Base-by-base conservation (phyloP, 2,888 invertebrate genomes). In the Agrotis exclamationis region DNA sequence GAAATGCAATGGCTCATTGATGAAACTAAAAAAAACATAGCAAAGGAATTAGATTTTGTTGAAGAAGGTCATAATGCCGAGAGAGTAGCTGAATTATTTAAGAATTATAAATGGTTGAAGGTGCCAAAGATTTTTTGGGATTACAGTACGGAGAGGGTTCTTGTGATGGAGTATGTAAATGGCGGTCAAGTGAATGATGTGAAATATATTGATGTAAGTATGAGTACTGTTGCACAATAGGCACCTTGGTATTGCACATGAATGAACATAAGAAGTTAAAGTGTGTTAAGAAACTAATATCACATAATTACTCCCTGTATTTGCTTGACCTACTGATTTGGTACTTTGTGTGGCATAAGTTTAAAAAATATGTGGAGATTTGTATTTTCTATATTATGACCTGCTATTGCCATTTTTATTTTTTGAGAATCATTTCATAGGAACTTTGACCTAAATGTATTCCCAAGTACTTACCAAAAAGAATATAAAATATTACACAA, bases 1-100 rank as follows among this genome's bases (percentile, higher is more conserved):
- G 98, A 99, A 94, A 98, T 99, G 92, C 97, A 98, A 87, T 99
- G 99, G 99, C 96, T 99, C 9, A 99, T 99, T 2, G 98, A 99
- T 77, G 99, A 99, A 95, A 99, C 98, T 0, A 99, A 99, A 90
- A 98, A 97, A 87, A 99, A 99, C 95, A 97, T 99, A 77, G 98
- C 98, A 0, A 96, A 97, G 81, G 99, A 99, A 93, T 94, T 99
- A 78, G 97, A 99, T 94, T 99, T 99, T 89, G 90, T 97, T 3
- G 97, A 98, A 90, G 99, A 99, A 94, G 99, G 98, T 0, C 96
- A 96, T 74, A 99, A 99, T 96, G 98, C 99, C 45, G 99, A 99
- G 88, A 98, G 97, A 94, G 97, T 98, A 20, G 95, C 97, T 0
- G 89, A 92, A 48, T 94, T 98, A 91, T 98, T 98, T 89, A 93